These are phyloP conservation scores for Tolmerus cingulatus DNA, from an alignment of 2,888 invertebrate genomes.

Conservation along the genomic window DNA sequence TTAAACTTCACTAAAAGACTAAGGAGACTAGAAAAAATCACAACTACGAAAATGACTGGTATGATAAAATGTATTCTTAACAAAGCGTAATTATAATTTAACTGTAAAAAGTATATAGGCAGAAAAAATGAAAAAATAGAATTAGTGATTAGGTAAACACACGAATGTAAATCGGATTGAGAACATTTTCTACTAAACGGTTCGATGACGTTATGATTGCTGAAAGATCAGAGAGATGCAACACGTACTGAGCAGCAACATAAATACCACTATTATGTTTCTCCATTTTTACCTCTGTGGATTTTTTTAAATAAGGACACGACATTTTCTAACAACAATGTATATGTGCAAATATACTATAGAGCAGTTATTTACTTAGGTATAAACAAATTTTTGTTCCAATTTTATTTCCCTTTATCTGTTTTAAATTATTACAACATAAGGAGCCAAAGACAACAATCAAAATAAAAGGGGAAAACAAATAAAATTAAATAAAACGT, in stretches of 20 bases:
- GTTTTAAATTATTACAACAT: neutral
- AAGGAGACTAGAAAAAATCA: slow-evolving; percentile 43
- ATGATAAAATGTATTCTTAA: slow-evolving; percentile 39
- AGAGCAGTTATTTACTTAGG: neutral
- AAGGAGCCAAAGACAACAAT: slow-evolving; percentile 37
- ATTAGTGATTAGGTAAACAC: slow-evolving; percentile 29
- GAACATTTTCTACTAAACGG: slow-evolving; percentile 3
- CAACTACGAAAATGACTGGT: slow-evolving; percentile 48
- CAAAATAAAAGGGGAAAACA: slow-evolving; percentile 48
- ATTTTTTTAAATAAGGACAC: neutral
- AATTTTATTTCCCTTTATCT: neutral
- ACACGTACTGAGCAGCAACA: slow-evolving; percentile 16
- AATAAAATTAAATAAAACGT: slow-evolving; percentile 43
- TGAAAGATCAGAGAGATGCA: neutral
- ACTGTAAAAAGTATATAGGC: slow-evolving; percentile 31
- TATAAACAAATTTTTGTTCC: neutral
- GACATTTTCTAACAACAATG: slow-evolving; percentile 10
- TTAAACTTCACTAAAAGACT: slow-evolving; percentile 64
- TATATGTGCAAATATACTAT: slow-evolving; percentile 8
- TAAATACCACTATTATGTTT: neutral
- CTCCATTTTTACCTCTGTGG: neutral
- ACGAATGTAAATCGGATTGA: slow-evolving; percentile 7
- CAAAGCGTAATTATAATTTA: slow-evolving; percentile 35
- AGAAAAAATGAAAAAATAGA: slow-evolving; percentile 8
- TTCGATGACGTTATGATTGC: neutral